Evolutionary conservation across 2,797 vertebrate species (phyloP), one percentile per base, ranked within the genome.

Genomic region (Bovichtus variegatus): DNA sequence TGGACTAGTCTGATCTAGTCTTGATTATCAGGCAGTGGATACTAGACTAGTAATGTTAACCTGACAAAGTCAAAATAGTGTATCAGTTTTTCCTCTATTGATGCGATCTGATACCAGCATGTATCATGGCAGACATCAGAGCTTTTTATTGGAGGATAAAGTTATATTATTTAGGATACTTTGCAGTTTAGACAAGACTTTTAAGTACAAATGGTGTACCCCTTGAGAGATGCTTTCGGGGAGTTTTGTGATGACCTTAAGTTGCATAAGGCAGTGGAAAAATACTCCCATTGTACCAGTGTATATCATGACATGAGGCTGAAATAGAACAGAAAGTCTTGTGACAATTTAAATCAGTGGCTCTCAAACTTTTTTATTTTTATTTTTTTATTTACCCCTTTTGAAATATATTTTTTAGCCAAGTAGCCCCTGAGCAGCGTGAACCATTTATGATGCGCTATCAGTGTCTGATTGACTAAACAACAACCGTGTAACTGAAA

Each of bases 221-320:
- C 41, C n/a, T 44, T 40, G 23, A 63, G 21, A 31, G 66, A 62
- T 50, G 34, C 67, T 34, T 74, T 51, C 71, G 19, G 15, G 19
- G 23, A 59, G 27, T 44, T 65, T 58, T 51, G 19, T 55, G 50
- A 71, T 66, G 82, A 66, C 10, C 53, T 64, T 43, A 78, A 58
- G 47, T 73, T 81, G 55, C 62, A 34, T 62, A 65, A 74, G 44
- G 16, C 71, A 73, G 63, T 82, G 83, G 64, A 86, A 86, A 90
- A 67, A 76, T 64, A 47, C 18, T 72, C 71, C 64, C 50, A 29
- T 72, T 84, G 13, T 67, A 50, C 47, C 40, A 58, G 51, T 63
- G 53, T 74, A 49, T 69, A 58, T 67, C 19, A 29, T 47, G 59
- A 74, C 67, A 65, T 63, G 61, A 40, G 67, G n/a, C 34, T 68